Base-by-base conservation (phyloP, 2,113 vertebrate genomes). In the Mobula birostris region DNA sequence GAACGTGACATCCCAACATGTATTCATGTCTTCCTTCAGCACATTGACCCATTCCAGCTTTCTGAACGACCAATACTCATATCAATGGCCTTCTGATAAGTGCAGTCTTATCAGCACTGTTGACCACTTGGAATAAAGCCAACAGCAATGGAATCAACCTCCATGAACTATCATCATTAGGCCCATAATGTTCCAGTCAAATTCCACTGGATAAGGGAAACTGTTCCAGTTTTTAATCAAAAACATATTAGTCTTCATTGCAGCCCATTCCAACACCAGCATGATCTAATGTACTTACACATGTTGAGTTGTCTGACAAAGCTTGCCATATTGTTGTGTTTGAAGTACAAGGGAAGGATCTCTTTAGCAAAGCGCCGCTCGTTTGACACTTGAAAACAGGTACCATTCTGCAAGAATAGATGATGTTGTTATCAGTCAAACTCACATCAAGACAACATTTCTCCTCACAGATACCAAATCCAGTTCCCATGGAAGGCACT, bases 241-340 rank as follows among this genome's bases (percentile, higher is more conserved):
- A 6, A 68, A 68, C 61, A 61, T 56, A n/a, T 88, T 90, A 32
- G 29, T 6, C 29, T 7, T n/a, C 85, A 66, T 66, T 32, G 27
- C 48, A 85, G 77, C 48, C 11, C 48, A 17, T 61, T 61, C 9
- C 24, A 3, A 90, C 15, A 68, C n/a, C 17, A 90, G 66, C n/a
- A 19, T 15, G n/a, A 36, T 79, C 32, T 36, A 79, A 32, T 36
- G 29, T 15, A 94, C 95, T 8, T 79, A 95, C 95, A 95, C 95
- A 95, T 95, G 94, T 95, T 95, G 56, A 95, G 95, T 94, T 95
- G 95, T 7, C 94, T 94, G 36, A 95, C 91, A 82, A 95, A 95
- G 94, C 95, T 95, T 94, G 95, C 94, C 95, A 95, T 95, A 93
- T 95, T 95, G 61, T 94, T 94, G 82, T 95, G 95, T 66, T 95